A percentile compares a stretch with the other conserved stretches of the same genome.
phyloP scores from a whole-genome alignment of 2,888 invertebrate genomes.

The Nemotelus nigrinus region DNA sequence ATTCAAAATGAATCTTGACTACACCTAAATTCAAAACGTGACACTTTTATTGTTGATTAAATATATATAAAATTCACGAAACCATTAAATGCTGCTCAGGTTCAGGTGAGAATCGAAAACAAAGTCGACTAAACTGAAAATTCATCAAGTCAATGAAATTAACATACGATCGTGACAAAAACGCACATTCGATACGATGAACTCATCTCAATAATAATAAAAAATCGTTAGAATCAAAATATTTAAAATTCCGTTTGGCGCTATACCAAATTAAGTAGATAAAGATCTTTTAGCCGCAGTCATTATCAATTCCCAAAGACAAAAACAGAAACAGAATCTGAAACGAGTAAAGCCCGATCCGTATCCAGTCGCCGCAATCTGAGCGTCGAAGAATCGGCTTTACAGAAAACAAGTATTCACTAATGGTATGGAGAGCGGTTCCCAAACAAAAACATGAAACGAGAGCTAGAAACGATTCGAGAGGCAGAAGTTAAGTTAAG shows the following conservation, averaged over 20 bases:
- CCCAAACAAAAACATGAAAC: not conserved
- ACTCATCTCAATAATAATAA: conserved; percentile 28
- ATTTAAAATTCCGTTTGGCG: conserved; percentile 44
- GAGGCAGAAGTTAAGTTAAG: conserved; percentile 38
- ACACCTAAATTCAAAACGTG: conserved; percentile 44
- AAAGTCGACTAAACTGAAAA: conserved; percentile 13
- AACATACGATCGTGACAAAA: conserved; percentile 10
- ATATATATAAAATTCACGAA: conserved; percentile 38
- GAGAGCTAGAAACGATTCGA: not conserved
- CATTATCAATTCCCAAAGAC: conserved; percentile 33
- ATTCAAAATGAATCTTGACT: conserved; percentile 42
- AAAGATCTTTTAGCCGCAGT: conserved; percentile 27
- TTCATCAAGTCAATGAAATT: conserved; percentile 22
- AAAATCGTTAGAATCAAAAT: conserved; percentile 30
- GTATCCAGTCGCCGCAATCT: not conserved
- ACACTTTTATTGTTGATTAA: conserved; percentile 44
- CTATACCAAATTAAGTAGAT: conserved; percentile 35
- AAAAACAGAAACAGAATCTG: not conserved
- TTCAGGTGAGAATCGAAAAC: conserved; percentile 10
- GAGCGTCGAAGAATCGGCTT: not conserved
- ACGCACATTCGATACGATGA: conserved; percentile 15
- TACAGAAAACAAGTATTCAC: conserved; percentile 25
- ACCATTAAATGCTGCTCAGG: conserved; percentile 21
- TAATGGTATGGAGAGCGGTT: not conserved
- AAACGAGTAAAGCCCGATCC: not conserved